These are phyloP conservation scores for Morone saxatilis DNA, from an alignment of 2,113 vertebrate species.

Conservation along the genomic window DNA sequence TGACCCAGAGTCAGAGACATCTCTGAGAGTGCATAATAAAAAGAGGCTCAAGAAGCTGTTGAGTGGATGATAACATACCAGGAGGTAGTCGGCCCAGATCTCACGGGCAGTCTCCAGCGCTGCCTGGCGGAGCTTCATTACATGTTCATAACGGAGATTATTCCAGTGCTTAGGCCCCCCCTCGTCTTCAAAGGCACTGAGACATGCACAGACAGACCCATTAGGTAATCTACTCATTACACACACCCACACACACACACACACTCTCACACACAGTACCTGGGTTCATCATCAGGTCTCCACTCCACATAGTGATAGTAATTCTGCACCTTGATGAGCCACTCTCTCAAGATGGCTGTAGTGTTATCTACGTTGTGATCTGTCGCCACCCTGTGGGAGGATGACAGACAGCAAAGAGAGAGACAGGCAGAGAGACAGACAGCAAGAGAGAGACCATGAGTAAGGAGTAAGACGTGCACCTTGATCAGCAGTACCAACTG, in stretches of 20 bases:
- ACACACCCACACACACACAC: conserved; percentile 11
- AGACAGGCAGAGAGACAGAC: no score
- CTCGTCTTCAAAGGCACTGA: conserved; percentile 86
- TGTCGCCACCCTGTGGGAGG: conserved; percentile 89
- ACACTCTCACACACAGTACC: conserved; percentile 73
- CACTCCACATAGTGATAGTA: conserved; percentile 93
- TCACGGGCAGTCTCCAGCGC: conserved; percentile 88
- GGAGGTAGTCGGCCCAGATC: conserved; percentile 91
- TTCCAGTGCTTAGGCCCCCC: conserved; percentile 92
- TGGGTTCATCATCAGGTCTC: conserved; percentile 88
- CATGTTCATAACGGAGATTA: conserved; percentile 86
- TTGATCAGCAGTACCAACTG: background rate
- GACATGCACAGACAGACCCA: conserved; percentile 39
- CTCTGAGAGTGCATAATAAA: background rate
- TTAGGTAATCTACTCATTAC: conserved; percentile 2
- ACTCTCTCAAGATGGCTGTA: conserved; percentile 87
- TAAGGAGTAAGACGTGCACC: background rate
- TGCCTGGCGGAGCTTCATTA: conserved; percentile 92
- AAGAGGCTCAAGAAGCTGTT: background rate
- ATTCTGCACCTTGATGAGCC: conserved; percentile 89
- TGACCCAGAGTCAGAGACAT: background rate
- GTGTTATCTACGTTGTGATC: conserved; percentile 92
- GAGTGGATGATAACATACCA: conserved; percentile 82
- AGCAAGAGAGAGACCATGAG: background rate
- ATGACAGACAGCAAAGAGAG: background rate